Conservation (phyloP, 2,797 vertebrate genomes). For the Esox masquinongy region DNA sequence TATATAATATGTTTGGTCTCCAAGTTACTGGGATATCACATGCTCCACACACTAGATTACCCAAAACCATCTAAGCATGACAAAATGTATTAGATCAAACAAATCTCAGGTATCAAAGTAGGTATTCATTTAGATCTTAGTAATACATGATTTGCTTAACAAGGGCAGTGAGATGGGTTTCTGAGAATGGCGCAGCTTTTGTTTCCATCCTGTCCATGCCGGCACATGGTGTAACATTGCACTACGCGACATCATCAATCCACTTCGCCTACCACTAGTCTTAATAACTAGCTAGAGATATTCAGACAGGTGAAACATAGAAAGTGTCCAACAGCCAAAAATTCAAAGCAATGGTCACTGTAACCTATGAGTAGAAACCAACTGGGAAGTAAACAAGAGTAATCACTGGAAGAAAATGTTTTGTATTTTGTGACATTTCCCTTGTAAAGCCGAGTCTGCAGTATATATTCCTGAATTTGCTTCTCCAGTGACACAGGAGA, state of each 20-base stretch:
- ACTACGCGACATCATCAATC: slow-evolving; percentile 29
- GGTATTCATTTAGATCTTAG: no score
- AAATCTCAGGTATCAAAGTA: no score
- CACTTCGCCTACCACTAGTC: slow-evolving; percentile 29
- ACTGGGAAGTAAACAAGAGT: slow-evolving; percentile 16
- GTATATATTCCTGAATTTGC: slow-evolving; percentile 78
- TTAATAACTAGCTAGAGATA: slow-evolving; percentile 20
- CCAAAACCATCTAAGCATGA: no score
- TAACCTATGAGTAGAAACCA: slow-evolving; percentile 13
- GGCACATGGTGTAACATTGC: neutral
- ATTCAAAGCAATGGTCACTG: slow-evolving; percentile 18
- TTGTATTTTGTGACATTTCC: slow-evolving; percentile 46
- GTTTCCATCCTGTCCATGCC: no score
- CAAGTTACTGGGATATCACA: no score
- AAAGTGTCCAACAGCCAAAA: slow-evolving; percentile 41
- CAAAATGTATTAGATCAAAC: no score
- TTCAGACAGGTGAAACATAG: slow-evolving; percentile 27
- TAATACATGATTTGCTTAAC: no score
- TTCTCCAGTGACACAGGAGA: slow-evolving; percentile 58
- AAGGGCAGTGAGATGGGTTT: no score
- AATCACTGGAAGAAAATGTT: slow-evolving; percentile 30
- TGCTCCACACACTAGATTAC: no score
- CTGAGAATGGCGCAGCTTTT: no score
- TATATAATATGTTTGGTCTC: no score
- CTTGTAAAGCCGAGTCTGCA: slow-evolving; percentile 63